A percentile compares a stretch with the other conserved stretches of the same genome.
phyloP scores from a whole-genome alignment of 2,113 vertebrate genomes.

The Alces alces region DNA sequence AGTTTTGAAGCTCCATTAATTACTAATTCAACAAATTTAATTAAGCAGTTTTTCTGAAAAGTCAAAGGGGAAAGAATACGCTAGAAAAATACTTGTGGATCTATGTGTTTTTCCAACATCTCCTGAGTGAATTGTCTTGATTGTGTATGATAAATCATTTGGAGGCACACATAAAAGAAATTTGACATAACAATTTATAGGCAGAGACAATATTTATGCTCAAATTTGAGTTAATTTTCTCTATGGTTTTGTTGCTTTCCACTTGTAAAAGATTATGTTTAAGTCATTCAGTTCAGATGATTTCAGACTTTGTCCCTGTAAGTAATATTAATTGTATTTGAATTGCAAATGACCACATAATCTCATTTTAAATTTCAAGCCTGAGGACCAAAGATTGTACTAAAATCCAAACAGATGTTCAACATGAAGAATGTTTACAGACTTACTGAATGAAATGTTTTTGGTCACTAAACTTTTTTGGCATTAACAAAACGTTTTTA shows the following conservation, averaged over 20 bases:
- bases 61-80: background rate
- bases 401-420: conserved; percentile 55
- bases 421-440: conserved; percentile 29
- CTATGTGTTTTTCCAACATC: background rate
- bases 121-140: conserved; percentile 21
- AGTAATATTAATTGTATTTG: conserved; percentile 66
- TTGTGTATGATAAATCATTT: background rate
- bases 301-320: conserved; percentile 27
- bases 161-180: background rate
- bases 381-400: background rate
- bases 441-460: conserved; percentile 25
- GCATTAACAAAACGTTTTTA: background rate
- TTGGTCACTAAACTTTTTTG: conserved; percentile 13
- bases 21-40: background rate
- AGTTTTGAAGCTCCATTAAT: conserved; percentile 25
- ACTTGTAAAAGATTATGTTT: conserved; percentile 27
- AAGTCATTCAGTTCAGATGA: conserved; percentile 48
- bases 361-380: conserved; percentile 52
- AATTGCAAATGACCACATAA: conserved; percentile 60
- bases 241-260: background rate
- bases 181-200: background rate
- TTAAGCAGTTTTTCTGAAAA: conserved; percentile 47
- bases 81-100: background rate
- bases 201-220: conserved; percentile 12
- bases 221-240: conserved; percentile 39